These are phyloP conservation scores for Meda fulgida DNA, from an alignment of 2,797 vertebrate genomes.

Conservation along the genomic window DNA sequence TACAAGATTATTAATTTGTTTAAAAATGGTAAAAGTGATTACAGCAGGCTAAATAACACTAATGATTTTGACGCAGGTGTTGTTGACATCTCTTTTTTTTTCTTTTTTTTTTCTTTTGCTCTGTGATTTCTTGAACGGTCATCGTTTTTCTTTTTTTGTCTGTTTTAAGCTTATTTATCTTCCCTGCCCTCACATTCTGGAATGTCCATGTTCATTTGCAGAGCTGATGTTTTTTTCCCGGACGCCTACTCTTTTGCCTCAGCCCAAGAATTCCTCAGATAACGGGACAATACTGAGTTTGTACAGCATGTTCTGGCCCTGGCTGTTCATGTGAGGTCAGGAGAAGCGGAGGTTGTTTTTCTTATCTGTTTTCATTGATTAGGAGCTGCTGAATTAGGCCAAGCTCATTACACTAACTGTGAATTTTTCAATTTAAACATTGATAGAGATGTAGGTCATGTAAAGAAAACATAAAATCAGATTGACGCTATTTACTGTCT, in stretches of 20 bases:
- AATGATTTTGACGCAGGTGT: background rate
- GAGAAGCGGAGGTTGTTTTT: constrained; percentile 49
- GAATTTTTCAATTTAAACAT: background rate
- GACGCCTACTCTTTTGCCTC: constrained; percentile 45
- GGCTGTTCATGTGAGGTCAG: constrained; percentile 15
- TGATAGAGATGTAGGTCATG: background rate
- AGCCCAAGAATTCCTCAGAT: constrained; percentile 62
- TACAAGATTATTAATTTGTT: background rate
- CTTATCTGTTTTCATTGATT: constrained; percentile 63
- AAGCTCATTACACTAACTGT: constrained; percentile 1
- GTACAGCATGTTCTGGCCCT: constrained; percentile 56
- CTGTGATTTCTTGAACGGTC: background rate
- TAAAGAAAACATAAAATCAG: background rate
- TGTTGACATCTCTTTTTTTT: background rate
- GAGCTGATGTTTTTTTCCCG: constrained; percentile 42
- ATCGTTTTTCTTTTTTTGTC: background rate
- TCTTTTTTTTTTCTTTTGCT: background rate
- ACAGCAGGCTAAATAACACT: background rate
- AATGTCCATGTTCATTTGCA: constrained; percentile 48
- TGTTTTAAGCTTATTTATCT: constrained; percentile 1
- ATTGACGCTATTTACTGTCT: background rate
- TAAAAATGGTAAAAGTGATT: background rate
- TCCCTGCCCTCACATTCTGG: constrained; percentile 3
- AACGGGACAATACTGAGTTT: constrained; percentile 66
- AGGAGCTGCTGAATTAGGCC: constrained; percentile 62